phyloP scores from a whole-genome alignment of 2,797 vertebrate species.

The Propithecus deckenii region DNA sequence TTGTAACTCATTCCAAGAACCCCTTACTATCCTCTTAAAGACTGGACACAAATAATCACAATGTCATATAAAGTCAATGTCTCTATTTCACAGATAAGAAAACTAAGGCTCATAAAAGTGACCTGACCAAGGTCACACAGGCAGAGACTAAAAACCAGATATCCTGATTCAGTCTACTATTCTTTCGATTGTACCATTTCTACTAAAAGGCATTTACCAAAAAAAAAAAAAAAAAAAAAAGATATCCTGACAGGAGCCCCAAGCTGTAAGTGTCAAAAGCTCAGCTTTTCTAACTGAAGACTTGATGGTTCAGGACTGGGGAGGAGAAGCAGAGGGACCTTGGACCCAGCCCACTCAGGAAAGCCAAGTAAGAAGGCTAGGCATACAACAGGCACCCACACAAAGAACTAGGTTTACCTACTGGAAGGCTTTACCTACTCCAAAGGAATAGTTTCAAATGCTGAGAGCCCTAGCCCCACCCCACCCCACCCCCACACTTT shows the following conservation, averaged over 20 bases:
- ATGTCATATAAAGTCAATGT: slow-evolving; percentile 39
- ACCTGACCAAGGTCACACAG: neutral
- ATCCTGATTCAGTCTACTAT: neutral
- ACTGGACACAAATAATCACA: neutral
- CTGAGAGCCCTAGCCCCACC: neutral
- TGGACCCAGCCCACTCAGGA: neutral
- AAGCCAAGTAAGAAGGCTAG: slow-evolving; percentile 1
- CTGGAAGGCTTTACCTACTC: slow-evolving; percentile 44
- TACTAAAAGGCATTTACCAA: neutral
- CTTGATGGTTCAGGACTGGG: neutral
- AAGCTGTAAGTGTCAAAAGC: neutral
- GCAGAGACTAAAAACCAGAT: slow-evolving; percentile 24
- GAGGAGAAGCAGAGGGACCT: neutral
- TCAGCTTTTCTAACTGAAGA: slow-evolving; percentile 15
- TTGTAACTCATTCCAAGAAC: slow-evolving; percentile 12
- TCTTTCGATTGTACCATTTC: slow-evolving; percentile 6
- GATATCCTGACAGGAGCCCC: neutral
- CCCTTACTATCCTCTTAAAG: slow-evolving; percentile 36
- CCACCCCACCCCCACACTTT: neutral
- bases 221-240: neutral
- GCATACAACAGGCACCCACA: neutral
- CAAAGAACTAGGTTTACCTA: slow-evolving; percentile 28
- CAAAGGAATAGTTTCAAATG: slow-evolving; percentile 40
- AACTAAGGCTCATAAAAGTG: neutral
- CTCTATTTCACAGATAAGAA: slow-evolving; percentile 2